Percentiles rank a stretch among this genome's conserved stretches.
These are phyloP conservation scores for Scaptomyza cyrtandrae DNA, from an alignment of 2,888 invertebrate genomes.

Conservation along the genomic window DNA sequence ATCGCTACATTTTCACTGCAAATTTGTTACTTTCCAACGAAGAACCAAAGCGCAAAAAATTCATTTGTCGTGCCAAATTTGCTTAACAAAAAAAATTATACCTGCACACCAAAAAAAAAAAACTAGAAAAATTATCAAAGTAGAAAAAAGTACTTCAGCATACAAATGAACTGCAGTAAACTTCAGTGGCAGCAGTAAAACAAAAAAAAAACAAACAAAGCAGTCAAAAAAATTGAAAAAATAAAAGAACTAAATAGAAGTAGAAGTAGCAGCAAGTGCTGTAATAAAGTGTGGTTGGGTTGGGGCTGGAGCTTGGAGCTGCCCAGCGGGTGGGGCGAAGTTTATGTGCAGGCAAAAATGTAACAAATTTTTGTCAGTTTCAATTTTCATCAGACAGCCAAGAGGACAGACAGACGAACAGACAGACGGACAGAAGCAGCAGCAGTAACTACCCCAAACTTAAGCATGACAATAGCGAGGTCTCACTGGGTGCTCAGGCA, in stretches of 20 bases:
- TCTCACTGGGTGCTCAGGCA: conserved; percentile 67
- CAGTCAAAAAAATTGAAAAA: conserved; percentile 42
- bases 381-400: conserved; percentile 72
- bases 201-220: conserved; percentile 74
- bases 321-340: conserved; percentile 37
- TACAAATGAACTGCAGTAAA: conserved; percentile 78
- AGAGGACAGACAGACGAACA: conserved; percentile 17
- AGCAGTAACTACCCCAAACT: neutral
- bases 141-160: conserved; percentile 56
- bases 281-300: conserved; percentile 66
- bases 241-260: conserved; percentile 35
- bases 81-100: conserved; percentile 35
- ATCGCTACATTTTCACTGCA: conserved; percentile 48
- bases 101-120: conserved; percentile 30
- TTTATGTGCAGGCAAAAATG: conserved; percentile 70
- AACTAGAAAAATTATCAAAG: conserved; percentile 37
- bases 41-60: conserved; percentile 53
- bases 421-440: conserved; percentile 19
- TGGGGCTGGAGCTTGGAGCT: conserved; percentile 2
- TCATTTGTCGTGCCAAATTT: conserved; percentile 66
- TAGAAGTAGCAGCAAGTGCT: conserved; percentile 54
- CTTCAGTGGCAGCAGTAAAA: conserved; percentile 64
- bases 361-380: conserved; percentile 82
- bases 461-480: conserved; percentile 72
- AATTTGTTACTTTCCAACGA: conserved; percentile 45